Percentiles rank a stretch among this genome's conserved stretches.
Conservation (phyloP, 2,113 vertebrate genomes). For the Ceyx margarethae region DNA sequence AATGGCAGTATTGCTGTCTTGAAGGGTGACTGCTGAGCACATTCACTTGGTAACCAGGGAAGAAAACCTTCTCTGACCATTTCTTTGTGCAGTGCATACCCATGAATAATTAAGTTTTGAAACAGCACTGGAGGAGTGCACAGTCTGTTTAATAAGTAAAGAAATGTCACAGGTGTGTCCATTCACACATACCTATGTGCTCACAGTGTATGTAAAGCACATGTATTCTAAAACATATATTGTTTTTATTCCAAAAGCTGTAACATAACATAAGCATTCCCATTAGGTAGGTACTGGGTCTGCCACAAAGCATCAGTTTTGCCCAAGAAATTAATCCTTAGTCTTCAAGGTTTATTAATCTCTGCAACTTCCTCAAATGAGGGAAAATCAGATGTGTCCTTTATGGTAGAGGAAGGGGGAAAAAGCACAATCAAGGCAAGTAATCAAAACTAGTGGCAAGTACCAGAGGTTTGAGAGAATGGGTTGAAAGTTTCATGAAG, state of each 20-base stretch:
- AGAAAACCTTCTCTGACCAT: background rate
- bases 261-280: background rate
- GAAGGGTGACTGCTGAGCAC: background rate
- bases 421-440: background rate
- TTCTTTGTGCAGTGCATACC: background rate
- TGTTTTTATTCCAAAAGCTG: background rate
- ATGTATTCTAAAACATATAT: background rate
- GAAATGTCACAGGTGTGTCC: background rate
- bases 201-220: background rate
- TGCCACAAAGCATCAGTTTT: background rate
- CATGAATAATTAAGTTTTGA: background rate
- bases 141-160: background rate
- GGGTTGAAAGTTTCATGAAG: background rate
- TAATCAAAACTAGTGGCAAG: background rate
- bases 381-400: background rate
- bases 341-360: background rate
- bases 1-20: background rate
- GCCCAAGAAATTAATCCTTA: background rate
- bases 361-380: background rate
- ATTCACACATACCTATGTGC: fast-evolving
- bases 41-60: background rate
- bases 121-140: background rate
- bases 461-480: background rate
- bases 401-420: background rate
- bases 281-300: background rate